Evolutionary conservation across 2,888 invertebrate genomes (phyloP).

Genomic region (Prosopocoilus inquinatus): DNA sequence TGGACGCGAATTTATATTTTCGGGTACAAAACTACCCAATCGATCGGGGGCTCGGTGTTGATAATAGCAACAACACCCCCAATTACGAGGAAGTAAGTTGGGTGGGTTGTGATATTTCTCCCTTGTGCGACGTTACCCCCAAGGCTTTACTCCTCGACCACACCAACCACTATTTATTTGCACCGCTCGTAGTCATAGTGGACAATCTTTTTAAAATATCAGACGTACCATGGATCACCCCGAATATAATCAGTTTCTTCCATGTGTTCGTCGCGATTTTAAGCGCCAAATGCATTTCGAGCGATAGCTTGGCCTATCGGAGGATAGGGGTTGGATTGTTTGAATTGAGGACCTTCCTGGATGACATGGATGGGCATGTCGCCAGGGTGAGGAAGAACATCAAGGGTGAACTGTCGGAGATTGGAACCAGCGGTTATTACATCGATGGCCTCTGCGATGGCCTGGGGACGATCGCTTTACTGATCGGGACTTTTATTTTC

Average conservation of each 20-base stretch:
- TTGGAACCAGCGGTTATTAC: conserved; percentile 78
- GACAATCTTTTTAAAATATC: conserved; percentile 59
- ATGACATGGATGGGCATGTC: conserved; percentile 84
- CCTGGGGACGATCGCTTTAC: conserved; percentile 69
- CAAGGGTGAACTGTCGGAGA: conserved; percentile 74
- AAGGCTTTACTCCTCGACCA: conserved; percentile 82
- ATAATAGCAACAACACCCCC: conserved; percentile 31
- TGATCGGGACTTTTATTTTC: conserved; percentile 67
- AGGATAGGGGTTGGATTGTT: conserved; percentile 75
- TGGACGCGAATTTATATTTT: conserved; percentile 71
- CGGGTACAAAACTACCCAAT: conserved; percentile 69
- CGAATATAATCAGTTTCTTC: conserved; percentile 79
- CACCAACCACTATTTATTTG: conserved; percentile 79
- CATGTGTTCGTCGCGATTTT: conserved; percentile 75
- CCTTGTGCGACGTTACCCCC: conserved; percentile 76
- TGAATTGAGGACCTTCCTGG: conserved; percentile 78
- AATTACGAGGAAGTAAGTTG: conserved; percentile 58
- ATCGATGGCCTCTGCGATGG: conserved; percentile 82
- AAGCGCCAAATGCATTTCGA: conserved; percentile 73
- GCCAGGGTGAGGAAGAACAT: conserved; percentile 75
- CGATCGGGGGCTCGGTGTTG: conserved; percentile 52
- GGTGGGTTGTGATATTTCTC: conserved; percentile 71
- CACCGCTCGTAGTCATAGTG: conserved; percentile 72
- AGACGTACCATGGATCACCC: conserved; percentile 61
- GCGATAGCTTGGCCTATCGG: conserved; percentile 68